Evolutionary conservation across 2,113 vertebrate genomes (phyloP).

Genomic region (Sardina pilchardus): DNA sequence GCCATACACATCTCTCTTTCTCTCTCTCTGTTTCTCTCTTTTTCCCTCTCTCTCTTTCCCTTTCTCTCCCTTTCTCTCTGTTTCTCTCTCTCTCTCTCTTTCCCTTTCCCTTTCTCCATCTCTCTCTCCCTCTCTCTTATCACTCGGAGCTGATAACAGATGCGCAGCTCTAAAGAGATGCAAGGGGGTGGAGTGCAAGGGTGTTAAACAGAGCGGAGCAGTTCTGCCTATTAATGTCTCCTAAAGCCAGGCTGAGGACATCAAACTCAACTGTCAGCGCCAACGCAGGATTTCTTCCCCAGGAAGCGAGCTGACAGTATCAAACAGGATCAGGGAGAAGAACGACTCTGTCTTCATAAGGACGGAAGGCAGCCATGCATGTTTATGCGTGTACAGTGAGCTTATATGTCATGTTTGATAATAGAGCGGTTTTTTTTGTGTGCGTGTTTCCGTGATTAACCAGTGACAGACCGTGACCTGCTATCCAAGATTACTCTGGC

Average conservation of each 20-base stretch:
- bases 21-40: neutral
- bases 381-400: neutral
- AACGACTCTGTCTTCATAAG: neutral
- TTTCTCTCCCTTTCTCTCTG: neutral
- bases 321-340: neutral
- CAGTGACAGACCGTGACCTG: neutral
- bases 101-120: neutral
- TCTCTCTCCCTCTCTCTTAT: neutral
- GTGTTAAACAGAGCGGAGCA: constrained; percentile 26
- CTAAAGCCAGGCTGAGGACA: constrained; percentile 6
- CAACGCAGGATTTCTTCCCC: neutral
- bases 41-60: neutral
- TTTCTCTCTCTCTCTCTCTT: neutral
- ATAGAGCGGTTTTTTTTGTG: neutral
- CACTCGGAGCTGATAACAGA: constrained; percentile 3
- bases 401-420: neutral
- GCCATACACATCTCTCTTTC: neutral
- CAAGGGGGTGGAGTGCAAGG: constrained; percentile 4
- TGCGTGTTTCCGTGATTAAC: neutral
- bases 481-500: neutral
- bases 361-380: neutral
- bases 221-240: constrained; percentile 21
- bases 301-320: neutral
- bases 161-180: constrained; percentile 11
- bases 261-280: neutral